Base-by-base conservation (phyloP, 2,797 vertebrate species). In the Rousettus madagascariensis region DNA sequence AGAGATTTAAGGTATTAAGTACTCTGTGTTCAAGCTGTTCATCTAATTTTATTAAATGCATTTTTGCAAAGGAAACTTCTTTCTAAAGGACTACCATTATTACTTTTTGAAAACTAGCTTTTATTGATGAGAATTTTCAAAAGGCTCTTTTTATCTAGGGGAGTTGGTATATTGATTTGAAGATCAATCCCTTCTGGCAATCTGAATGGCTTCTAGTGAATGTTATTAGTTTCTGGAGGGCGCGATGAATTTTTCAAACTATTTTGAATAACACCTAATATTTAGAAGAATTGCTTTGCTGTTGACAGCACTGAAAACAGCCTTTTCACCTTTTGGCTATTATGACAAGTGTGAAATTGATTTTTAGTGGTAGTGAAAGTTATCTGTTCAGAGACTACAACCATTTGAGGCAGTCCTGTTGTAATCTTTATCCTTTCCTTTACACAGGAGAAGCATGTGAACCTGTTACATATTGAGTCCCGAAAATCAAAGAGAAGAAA, bases 391-490 rank as follows among this genome's bases (percentile, higher is more conserved):
- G 24, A 57, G 79, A 85, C 30, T 17, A 8, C 59, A 46, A 41
- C 24, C 17, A 38, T 30, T 28, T 53, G 30, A 77, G 22, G 30
- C 17, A 22, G 6, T n/a, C 36, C 11, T 6, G 38, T 43, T 43
- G 30, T 53, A n/a, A 38, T 86, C 69, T 94, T 83, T 92, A 22
- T 8, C 66, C 6, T 83, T 49, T 93, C 43, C 91, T 92, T 57
- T 85, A 57, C 82, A 82, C 98, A 99, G 99, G 99, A 99, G 98
- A 99, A 99, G 89, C 99, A 99, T 79, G 99, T 99, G 83, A 99
- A 99, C 96, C 99, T 99, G 82, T 98, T 99, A 43, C 99, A 99
- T 97, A 99, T 99, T 2, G 99, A 99, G 98, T 99, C 99, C 93
- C 99, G 99, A 71, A 99, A 99, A 97, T 99, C 99, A 69, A 99